Base-by-base conservation (phyloP, 2,888 invertebrate species). In the Neelides folsomi region DNA sequence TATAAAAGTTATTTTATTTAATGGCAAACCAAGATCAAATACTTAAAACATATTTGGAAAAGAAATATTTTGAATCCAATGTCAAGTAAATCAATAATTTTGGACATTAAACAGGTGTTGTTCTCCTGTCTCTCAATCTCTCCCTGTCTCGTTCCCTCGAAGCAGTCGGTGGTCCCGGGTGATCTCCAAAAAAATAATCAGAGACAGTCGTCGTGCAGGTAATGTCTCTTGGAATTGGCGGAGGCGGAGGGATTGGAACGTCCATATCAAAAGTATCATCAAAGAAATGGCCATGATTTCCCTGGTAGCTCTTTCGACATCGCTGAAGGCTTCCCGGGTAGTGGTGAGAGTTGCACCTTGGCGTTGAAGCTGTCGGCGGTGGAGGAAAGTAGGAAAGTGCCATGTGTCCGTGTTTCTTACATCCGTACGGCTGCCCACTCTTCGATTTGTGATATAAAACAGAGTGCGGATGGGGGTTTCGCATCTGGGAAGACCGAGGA, bases 231-330 rank as follows among this genome's bases (percentile, higher is more conserved):
- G 52, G 54, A 18, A 57, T 34, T 35, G 63, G 56, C 1, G 59
- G 59, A 27, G 63, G 63, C 18, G 63, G 63, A 10, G 63, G 63
- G 1, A 57, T 58, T 8, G 63, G 63, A n/a, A 59, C 51, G 9
- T 60, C 59, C 13, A 62, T 52, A 34, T 57, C 58, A 38, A 36
- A 18, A 8, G 36, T 38, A 43, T 57, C 57, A 16, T 54, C 52
- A 19, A 48, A 52, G 47, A 44, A 53, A 9, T 41, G 27, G 15
- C 36, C 19, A 13, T 39, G 12, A 27, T 27, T 27, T 27, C 27
- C 27, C 7, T 27, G 27, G 27, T 27, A 27, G 27, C 27, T 27
- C 27, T 27, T 27, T 27, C 27, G 27, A 27, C 27, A 27, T 7
- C 27, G 3, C 27, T 27, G 27, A 27, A 27, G 27, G 7, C 27